Evolutionary conservation across 2,888 invertebrate species (phyloP).

Genomic region (Amblyteles armatorius): DNA sequence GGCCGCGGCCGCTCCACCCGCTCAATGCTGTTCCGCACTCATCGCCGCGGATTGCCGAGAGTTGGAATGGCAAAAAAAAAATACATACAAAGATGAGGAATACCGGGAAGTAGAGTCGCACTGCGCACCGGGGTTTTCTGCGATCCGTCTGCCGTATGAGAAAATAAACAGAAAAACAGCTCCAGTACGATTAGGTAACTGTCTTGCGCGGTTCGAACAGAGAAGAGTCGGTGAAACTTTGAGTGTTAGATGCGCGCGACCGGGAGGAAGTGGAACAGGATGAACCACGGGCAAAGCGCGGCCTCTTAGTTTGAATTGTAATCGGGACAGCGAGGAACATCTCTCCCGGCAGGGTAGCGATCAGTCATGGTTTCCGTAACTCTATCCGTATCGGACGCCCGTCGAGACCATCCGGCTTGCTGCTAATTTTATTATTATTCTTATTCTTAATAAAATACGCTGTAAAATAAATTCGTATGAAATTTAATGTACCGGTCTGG

Average conservation of each 20-base stretch:
- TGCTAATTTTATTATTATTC: too few species aligned
- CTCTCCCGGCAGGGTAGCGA: background rate
- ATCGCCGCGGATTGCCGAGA: slow-evolving; percentile 36
- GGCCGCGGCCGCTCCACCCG: background rate
- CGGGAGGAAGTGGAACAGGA: background rate
- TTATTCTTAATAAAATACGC: too few species aligned
- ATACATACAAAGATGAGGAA: slow-evolving; percentile 10
- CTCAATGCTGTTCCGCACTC: background rate
- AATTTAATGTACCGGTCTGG: too few species aligned
- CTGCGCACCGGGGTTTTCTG: slow-evolving; percentile 18
- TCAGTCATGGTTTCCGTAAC: background rate
- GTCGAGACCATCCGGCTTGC: background rate
- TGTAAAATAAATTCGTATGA: too few species aligned
- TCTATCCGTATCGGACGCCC: background rate
- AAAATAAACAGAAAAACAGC: slow-evolving; percentile 6
- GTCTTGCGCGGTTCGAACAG: background rate
- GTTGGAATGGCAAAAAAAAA: slow-evolving; percentile 29
- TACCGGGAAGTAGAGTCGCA: slow-evolving; percentile 57
- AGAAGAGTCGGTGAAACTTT: background rate
- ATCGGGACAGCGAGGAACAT: background rate
- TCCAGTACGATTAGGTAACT: slow-evolving; percentile 8
- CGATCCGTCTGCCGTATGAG: slow-evolving; percentile 32
- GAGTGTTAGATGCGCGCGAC: background rate
- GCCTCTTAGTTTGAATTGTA: background rate
- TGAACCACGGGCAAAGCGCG: background rate